Conservation (phyloP, 2,113 vertebrate species). For the Heteronetta atricapilla region DNA sequence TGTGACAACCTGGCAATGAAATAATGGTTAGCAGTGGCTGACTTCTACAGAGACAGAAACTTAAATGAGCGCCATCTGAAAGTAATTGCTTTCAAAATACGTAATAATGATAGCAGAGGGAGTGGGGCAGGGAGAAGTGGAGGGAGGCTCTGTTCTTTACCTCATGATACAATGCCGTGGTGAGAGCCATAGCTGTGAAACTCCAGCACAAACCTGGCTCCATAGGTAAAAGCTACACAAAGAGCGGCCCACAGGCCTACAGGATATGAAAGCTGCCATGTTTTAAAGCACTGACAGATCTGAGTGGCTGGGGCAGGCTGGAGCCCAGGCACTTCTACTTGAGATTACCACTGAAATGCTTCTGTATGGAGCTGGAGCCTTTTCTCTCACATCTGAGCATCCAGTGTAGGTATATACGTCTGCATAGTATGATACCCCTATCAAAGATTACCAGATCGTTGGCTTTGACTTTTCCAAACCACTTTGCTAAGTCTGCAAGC, state of each 20-base stretch:
- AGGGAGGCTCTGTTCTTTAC: neutral
- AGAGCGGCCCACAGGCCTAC: accelerated
- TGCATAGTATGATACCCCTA: neutral
- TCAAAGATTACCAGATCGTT: neutral
- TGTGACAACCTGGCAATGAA: slow-evolving; percentile 51
- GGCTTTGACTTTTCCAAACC: neutral
- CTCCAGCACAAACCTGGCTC: accelerated
- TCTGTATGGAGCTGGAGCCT: accelerated
- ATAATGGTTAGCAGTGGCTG: slow-evolving; percentile 11
- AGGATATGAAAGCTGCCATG: neutral
- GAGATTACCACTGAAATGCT: accelerated
- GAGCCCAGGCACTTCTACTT: accelerated
- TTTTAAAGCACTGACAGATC: neutral
- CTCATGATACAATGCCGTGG: neutral
- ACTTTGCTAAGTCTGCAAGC: neutral
- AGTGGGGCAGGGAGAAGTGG: accelerated
- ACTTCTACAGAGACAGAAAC: neutral
- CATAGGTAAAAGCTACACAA: accelerated
- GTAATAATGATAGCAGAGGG: neutral
- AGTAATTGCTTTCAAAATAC: slow-evolving; percentile 31
- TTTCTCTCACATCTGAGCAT: neutral
- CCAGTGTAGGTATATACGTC: too few species aligned
- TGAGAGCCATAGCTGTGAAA: neutral
- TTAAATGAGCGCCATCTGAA: neutral
- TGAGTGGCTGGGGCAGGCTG: accelerated